Base-by-base conservation (phyloP, 1,140 invertebrate genomes). In the Apis laboriosa region DNA sequence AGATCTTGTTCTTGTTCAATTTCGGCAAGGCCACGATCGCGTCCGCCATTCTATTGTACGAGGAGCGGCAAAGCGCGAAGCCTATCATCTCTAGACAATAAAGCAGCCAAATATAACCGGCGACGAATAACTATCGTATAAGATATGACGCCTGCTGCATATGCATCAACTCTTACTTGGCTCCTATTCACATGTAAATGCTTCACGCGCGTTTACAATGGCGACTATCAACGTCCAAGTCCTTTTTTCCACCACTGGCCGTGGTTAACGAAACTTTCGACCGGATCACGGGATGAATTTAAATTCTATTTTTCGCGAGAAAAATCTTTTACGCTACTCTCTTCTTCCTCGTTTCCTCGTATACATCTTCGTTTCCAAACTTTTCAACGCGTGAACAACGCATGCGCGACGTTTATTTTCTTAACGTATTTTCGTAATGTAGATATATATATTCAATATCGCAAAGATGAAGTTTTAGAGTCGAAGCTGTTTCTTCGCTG, bases 101-200 rank as follows among this genome's bases (percentile, higher is more conserved):
- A 74, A 74, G 60, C 78, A 7, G 9, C 13, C 56, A n/a, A 80
- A 64, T 80, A 64, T 53, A 72, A 63, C 49, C 68, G 19, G 34
- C 49, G 24, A 68, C 76, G 76, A 77, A 76, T 64, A 76, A 64
- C 74, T 64, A 53, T 77, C 51, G 19, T 55, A 43, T 43, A 77
- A 77, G 75, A 67, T 67, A 67, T 17, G 24, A n/a, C 66, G 19
- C 8, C 28, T 64, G 28, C 21, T 80, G 78, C 78, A 80, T 80
- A 80, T 80, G 70, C 78, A 80, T 80, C 77, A 60, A 15, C 34
- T 28, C 55, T 66, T 51, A 15, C 70, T 74, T 80, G 49, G 19
- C 19, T 56, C 28, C 78, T 12, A 80, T 80, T 80, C 78, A 19
- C 24, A 80, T 80, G 78, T 80, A 80, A 80, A 80, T 80, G 58